Percentiles rank a stretch among this genome's conserved stretches.
phyloP scores from a whole-genome alignment of 1,140 invertebrate genomes.

The Trachymyrmex cornetzi region DNA sequence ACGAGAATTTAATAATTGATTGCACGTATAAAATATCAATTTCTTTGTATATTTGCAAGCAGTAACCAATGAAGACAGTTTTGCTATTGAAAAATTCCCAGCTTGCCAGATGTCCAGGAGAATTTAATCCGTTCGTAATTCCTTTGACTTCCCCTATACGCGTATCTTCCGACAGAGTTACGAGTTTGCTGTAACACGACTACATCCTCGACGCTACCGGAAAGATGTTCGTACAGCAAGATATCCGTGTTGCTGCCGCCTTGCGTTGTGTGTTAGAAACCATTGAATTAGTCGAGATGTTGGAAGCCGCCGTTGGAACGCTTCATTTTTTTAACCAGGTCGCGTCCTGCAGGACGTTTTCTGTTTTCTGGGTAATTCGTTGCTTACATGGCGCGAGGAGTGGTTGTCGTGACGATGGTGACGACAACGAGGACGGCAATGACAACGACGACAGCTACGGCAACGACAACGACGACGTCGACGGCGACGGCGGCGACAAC shows the following conservation, averaged over 20 bases:
- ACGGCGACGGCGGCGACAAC: neutral
- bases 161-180: constrained; percentile 15
- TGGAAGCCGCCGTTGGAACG: constrained; percentile 37
- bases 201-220: constrained; percentile 10
- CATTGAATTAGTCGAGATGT: constrained; percentile 59
- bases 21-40: constrained; percentile 7
- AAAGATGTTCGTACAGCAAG: constrained; percentile 28
- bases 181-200: constrained; percentile 16
- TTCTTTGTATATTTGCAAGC: neutral
- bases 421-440: neutral
- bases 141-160: constrained; percentile 1
- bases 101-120: neutral
- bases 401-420: constrained; percentile 19
- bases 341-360: constrained; percentile 26
- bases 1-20: constrained; percentile 29
- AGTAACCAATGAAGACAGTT: neutral
- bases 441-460: neutral
- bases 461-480: neutral
- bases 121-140: constrained; percentile 27
- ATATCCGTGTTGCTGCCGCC: constrained; percentile 13
- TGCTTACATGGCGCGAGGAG: constrained; percentile 48
- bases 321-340: constrained; percentile 14
- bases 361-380: constrained; percentile 61
- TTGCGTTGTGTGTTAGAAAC: constrained; percentile 29
- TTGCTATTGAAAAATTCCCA: neutral